A percentile compares a stretch with the other conserved stretches of the same genome.
Conservation (phyloP, 64 coral and sea anemone species). For the Astreopora myriophthalma region DNA sequence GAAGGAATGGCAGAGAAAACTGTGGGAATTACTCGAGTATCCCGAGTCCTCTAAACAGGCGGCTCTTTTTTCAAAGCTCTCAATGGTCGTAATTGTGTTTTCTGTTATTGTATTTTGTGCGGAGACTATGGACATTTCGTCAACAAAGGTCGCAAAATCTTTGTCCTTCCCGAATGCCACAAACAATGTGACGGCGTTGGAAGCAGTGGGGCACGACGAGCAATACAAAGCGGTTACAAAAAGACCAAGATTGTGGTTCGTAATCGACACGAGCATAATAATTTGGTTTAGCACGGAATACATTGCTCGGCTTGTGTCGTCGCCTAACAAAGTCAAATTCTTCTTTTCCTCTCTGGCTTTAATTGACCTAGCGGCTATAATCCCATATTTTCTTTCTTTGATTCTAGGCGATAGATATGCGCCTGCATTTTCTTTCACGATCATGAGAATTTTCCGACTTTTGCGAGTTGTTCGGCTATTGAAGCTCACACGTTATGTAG, state of each 20-base stretch:
- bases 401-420: background rate
- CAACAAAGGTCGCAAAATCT: background rate
- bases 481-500: slow-evolving; percentile 82
- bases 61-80: slow-evolving; percentile 45
- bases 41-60: slow-evolving; percentile 72
- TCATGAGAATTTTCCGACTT: slow-evolving; percentile 70
- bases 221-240: background rate
- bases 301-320: slow-evolving; percentile 20
- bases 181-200: background rate
- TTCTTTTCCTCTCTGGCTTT: slow-evolving; percentile 64
- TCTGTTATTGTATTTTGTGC: slow-evolving; percentile 77
- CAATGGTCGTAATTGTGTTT: slow-evolving; percentile 55
- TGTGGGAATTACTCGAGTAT: slow-evolving; percentile 74
- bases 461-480: slow-evolving; percentile 81
- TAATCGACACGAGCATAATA: slow-evolving; percentile 76
- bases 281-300: slow-evolving; percentile 81
- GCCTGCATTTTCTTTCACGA: slow-evolving; percentile 61
- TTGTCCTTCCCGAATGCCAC: background rate
- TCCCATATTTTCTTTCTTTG: slow-evolving; percentile 76
- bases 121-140: slow-evolving; percentile 43
- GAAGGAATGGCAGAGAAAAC: slow-evolving; percentile 42
- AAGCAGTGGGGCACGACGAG: background rate
- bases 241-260: slow-evolving; percentile 71
- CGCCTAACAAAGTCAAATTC: slow-evolving; percentile 57
- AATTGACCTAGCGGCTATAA: slow-evolving; percentile 75